phyloP scores from a whole-genome alignment of 1,140 invertebrate genomes.

The Rhagoletis pomonella region DNA sequence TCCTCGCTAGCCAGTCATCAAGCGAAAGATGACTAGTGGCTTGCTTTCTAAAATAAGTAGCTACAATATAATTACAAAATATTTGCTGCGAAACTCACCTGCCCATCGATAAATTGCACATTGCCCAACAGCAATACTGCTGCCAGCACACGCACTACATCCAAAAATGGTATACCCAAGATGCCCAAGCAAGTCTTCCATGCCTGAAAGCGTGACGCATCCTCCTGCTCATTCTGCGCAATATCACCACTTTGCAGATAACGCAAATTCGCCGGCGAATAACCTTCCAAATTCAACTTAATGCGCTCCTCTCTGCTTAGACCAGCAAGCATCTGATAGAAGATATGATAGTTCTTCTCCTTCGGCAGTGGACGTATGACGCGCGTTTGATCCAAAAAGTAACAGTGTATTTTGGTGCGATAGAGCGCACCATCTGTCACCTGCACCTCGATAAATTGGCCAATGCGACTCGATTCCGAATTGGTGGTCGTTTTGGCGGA shows the following conservation, averaged over 20 bases:
- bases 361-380: conserved; percentile 89
- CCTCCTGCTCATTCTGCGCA: conserved; percentile 84
- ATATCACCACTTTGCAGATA: conserved; percentile 87
- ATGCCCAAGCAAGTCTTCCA: conserved; percentile 94
- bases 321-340: conserved; percentile 97
- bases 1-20: no score
- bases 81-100: conserved; percentile 61
- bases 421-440: conserved; percentile 96
- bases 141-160: conserved; percentile 92
- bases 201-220: conserved; percentile 85
- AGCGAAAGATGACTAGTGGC: no score
- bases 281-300: conserved; percentile 89
- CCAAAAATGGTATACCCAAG: conserved; percentile 93
- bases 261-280: conserved; percentile 85
- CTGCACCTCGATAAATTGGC: conserved; percentile 97
- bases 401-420: conserved; percentile 96
- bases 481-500: conserved; percentile 93
- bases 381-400: conserved; percentile 92
- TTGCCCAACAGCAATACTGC: conserved; percentile 94
- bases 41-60: no score
- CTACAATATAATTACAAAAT: no score
- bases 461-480: conserved; percentile 95
- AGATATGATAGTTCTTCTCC: conserved; percentile 98
- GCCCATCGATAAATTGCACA: conserved; percentile 89
- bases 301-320: conserved; percentile 89